phyloP scores from a whole-genome alignment of 2,113 vertebrate species.

The Ahaetulla prasina region DNA sequence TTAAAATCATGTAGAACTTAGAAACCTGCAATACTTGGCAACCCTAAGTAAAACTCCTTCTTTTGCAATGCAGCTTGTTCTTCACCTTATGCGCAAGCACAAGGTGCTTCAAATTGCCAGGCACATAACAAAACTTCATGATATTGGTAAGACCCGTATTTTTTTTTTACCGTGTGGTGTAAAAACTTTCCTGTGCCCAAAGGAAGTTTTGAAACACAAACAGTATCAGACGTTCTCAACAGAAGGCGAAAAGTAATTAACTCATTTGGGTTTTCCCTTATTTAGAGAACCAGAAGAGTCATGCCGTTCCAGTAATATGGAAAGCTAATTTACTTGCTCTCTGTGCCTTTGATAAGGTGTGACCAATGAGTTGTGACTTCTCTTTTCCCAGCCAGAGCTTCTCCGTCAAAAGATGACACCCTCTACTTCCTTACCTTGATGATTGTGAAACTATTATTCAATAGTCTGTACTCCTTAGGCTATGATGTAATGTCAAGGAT shows the following conservation, averaged over 20 bases:
- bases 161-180: neutral
- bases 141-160: neutral
- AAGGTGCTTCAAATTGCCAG: neutral
- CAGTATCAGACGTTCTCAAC: neutral
- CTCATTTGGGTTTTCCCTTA: neutral
- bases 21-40: neutral
- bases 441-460: neutral
- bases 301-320: neutral
- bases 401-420: neutral
- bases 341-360: neutral
- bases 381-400: neutral
- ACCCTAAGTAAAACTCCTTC: neutral
- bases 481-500: neutral
- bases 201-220: neutral
- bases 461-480: neutral
- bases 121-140: neutral
- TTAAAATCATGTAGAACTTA: neutral
- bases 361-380: neutral
- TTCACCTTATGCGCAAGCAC: neutral
- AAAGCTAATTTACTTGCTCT: neutral
- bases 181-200: neutral
- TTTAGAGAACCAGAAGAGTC: neutral
- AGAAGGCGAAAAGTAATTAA: neutral
- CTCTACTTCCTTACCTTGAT: neutral
- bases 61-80: neutral